Conservation (phyloP, 2,888 invertebrate genomes). For the Pterobdella sp. region DNA sequence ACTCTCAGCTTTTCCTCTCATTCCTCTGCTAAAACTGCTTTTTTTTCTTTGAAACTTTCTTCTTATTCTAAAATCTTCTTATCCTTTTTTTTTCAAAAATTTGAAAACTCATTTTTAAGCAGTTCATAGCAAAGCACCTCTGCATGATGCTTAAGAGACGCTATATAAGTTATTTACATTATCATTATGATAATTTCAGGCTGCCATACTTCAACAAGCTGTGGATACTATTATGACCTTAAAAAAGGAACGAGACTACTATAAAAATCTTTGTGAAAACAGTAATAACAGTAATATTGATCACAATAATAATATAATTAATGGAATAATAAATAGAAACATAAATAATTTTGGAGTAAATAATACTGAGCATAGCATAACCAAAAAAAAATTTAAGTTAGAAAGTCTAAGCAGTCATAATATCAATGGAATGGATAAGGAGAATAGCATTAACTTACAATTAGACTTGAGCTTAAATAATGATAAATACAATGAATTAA, state of each 20-base stretch:
- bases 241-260: not conserved
- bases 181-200: slow-evolving; percentile 3
- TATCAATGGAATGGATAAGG: not conserved
- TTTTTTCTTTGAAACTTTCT: too few species aligned
- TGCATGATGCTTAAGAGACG: too few species aligned
- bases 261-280: not conserved
- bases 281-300: not conserved
- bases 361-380: not conserved
- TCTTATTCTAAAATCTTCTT: too few species aligned
- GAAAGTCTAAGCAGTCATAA: not conserved
- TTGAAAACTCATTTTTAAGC: too few species aligned
- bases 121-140: too few species aligned
- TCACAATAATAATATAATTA: not conserved
- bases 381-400: not conserved
- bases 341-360: not conserved
- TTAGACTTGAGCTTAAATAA: too few species aligned
- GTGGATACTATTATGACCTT: not conserved
- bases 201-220: slow-evolving; percentile 4
- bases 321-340: not conserved
- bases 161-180: too few species aligned
- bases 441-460: not conserved
- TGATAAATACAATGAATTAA: too few species aligned
- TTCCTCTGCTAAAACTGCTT: too few species aligned
- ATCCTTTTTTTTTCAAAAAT: too few species aligned
- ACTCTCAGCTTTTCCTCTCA: too few species aligned